These are phyloP conservation scores for Pipistrellus pygmaeus DNA, from an alignment of 2,797 vertebrate genomes.

Conservation along the genomic window DNA sequence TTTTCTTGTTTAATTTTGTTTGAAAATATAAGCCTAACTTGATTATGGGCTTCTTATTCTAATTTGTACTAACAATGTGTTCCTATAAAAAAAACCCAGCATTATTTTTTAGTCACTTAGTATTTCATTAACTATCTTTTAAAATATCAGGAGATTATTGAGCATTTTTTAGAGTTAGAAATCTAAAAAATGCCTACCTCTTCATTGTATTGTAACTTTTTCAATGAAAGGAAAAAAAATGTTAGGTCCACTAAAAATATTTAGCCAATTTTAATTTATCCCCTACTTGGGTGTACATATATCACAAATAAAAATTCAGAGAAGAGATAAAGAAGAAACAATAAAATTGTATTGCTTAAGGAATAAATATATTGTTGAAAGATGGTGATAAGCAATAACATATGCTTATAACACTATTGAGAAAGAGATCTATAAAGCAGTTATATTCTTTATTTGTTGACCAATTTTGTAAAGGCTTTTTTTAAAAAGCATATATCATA, in stretches of 20 bases:
- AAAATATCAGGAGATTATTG: conserved; percentile 41
- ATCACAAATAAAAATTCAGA: conserved; percentile 51
- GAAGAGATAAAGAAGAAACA: conserved; percentile 27
- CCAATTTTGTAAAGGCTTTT: conserved; percentile 22
- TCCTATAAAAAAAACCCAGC: background rate
- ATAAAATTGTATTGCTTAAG: conserved; percentile 31
- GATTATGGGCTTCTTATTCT: conserved; percentile 6
- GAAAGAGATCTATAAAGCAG: conserved; percentile 12
- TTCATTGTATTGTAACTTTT: conserved; percentile 47
- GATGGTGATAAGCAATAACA: background rate
- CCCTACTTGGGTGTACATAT: conserved; percentile 11
- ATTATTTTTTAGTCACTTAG: conserved; percentile 36
- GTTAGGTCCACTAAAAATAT: conserved; percentile 56
- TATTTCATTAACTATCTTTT: conserved; percentile 43
- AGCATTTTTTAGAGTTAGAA: conserved; percentile 46
- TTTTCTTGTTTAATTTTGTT: conserved; percentile 67
- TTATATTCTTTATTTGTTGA: conserved; percentile 24
- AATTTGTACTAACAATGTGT: background rate
- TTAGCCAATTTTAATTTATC: conserved; percentile 63
- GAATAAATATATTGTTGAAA: conserved; percentile 21
- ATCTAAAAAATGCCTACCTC: background rate
- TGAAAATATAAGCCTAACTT: conserved; percentile 54
- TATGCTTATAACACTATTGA: conserved; percentile 17
- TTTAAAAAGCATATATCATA: background rate
- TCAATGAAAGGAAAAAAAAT: conserved; percentile 57